Conservation (phyloP, 2,888 invertebrate genomes). For the Stramonita haemastoma region DNA sequence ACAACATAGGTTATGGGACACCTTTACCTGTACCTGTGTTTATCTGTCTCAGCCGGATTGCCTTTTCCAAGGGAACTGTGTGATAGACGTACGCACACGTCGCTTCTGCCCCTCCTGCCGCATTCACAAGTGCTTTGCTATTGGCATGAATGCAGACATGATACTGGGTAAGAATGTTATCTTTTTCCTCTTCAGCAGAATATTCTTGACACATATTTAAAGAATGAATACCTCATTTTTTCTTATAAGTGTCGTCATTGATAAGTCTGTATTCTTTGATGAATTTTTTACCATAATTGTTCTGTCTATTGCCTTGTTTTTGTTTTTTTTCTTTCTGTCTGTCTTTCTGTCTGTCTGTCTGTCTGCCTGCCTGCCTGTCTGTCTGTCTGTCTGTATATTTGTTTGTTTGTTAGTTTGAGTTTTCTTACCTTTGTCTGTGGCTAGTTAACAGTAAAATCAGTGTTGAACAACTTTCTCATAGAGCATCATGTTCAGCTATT, state of each 20-base stretch:
- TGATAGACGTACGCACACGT: constrained; percentile 92
- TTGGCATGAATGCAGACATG: constrained; percentile 99
- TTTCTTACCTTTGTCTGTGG: too few relatives aligned
- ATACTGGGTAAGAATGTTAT: constrained; percentile 79
- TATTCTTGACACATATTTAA: neutral
- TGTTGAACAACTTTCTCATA: too few relatives aligned
- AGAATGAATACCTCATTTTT: neutral
- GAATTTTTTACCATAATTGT: neutral
- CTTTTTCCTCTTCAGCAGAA: neutral
- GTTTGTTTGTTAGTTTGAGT: too few relatives aligned
- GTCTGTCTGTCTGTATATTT: too few relatives aligned
- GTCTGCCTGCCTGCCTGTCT: too few relatives aligned
- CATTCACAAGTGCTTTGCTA: constrained; percentile 91
- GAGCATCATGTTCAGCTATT: too few relatives aligned
- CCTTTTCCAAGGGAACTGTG: constrained; percentile 93
- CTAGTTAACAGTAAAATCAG: too few relatives aligned
- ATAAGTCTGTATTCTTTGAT: neutral
- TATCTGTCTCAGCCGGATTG: constrained; percentile 85
- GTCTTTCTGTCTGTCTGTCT: too few relatives aligned
- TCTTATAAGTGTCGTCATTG: neutral
- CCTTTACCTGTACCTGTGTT: neutral
- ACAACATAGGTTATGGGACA: too few relatives aligned
- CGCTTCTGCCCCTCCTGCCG: constrained; percentile 98
- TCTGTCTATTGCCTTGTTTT: too few relatives aligned
- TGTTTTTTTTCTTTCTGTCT: too few relatives aligned